These are phyloP conservation scores for Lepidostoma basale DNA, from an alignment of 1,140 invertebrate genomes.

Conservation along the genomic window DNA sequence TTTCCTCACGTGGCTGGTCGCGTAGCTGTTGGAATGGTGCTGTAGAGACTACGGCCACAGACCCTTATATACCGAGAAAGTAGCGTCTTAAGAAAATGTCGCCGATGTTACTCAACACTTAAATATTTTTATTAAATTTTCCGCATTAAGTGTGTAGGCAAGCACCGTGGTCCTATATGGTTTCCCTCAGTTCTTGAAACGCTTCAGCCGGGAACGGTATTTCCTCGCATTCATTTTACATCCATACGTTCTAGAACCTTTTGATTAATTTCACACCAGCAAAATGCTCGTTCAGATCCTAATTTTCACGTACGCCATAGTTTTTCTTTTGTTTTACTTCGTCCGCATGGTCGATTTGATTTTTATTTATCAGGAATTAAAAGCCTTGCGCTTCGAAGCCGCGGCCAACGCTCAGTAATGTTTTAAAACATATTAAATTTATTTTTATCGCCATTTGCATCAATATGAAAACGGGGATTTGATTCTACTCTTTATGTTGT, in stretches of 20 bases:
- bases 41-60: no score
- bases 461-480: constrained; percentile 6
- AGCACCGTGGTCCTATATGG: constrained; percentile 27
- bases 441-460: no score
- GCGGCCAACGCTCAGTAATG: background rate
- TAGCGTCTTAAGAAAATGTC: background rate
- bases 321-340: constrained; percentile 57
- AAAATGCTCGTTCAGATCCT: constrained; percentile 60
- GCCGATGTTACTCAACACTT: constrained; percentile 3
- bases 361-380: constrained; percentile 38
- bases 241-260: background rate
- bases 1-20: no score
- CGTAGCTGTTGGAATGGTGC: no score
- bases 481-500: no score
- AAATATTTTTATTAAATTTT: constrained; percentile 39
- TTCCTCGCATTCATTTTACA: background rate
- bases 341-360: constrained; percentile 56
- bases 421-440: no score
- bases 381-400: background rate
- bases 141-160: constrained; percentile 31
- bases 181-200: constrained; percentile 37
- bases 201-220: constrained; percentile 5
- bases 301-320: constrained; percentile 59
- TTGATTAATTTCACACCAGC: background rate
- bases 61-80: no score